Base-by-base conservation (phyloP, 2,888 invertebrate species). In the Slavum lentiscoides region DNA sequence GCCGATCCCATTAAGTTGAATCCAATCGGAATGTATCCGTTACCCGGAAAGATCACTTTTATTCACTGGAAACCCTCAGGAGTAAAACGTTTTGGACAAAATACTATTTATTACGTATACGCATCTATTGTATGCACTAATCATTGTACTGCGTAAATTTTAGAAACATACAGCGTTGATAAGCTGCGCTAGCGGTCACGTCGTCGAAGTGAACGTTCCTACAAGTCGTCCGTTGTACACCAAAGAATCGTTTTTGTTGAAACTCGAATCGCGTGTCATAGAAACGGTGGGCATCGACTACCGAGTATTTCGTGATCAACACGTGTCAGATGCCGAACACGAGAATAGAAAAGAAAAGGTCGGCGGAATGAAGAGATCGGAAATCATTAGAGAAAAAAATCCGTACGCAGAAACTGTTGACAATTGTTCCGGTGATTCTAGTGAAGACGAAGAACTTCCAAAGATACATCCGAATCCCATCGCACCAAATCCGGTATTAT, bases 11-110 rank as follows among this genome's bases (percentile, higher is more conserved):
- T 64, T 19, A 67, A 84, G n/a, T 58, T 94, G 70, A 84, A 88
- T 11, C 91, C 92, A 23, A 88, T 94, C 62, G 94, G 94, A 0
- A 93, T 90, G 83, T 87, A 93, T 19, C 87, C 88, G 75, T 88
- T 92, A 0, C 89, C 90, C 0, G 91, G 91, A 67, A 87, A 88
- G 68, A 90, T 92, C 0, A 90, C 89, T 3, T 91, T 88, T 84
- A 88, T 94, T 85, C 89, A 89, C 17, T 94, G 94, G 93, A 90
- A 91, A 84, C 90, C 90, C 2, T 84, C 86, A n/a, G 85, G 87
- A 84, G 90, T 91, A 86, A 43, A 9, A 9, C 43, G 43, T 43
- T 43, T 43, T 30, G 30, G 30, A 43, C 9, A 7, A 43, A 43
- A 43, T 6, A 30, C 30, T 30, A 43, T 43, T 43, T 43, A 43